A percentile compares a stretch with the other conserved stretches of the same genome.
Evolutionary conservation across 2,113 vertebrate genomes (phyloP).

Genomic region (Lepisosteus oculatus): DNA sequence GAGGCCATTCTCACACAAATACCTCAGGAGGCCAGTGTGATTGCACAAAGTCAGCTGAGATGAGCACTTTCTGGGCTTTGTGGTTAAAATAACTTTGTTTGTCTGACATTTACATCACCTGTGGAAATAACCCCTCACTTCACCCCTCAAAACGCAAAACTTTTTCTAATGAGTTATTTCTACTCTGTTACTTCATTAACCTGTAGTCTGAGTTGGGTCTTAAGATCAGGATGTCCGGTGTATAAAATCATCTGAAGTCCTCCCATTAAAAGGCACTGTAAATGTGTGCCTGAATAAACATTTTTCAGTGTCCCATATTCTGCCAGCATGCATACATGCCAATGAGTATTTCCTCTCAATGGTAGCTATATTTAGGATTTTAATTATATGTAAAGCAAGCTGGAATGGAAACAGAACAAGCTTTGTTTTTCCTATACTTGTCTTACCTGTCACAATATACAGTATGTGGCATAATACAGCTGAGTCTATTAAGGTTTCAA

Average conservation of each 20-base stretch:
- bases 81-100: neutral
- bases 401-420: conserved; percentile 11
- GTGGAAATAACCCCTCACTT: neutral
- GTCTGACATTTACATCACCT: neutral
- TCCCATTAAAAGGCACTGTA: neutral
- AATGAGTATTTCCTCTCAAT: neutral
- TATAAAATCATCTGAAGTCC: neutral
- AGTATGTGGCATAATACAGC: neutral
- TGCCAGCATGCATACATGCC: neutral
- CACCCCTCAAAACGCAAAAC: neutral
- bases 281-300: conserved; percentile 3
- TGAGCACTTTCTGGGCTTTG: neutral
- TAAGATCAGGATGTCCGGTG: neutral
- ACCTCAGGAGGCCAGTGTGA: neutral
- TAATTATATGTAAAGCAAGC: neutral
- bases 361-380: neutral
- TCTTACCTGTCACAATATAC: conserved; percentile 4
- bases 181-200: neutral
- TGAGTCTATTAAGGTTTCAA: too few species aligned
- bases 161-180: neutral
- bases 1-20: neutral
- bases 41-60: neutral
- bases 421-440: conserved; percentile 4
- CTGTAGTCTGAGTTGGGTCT: neutral
- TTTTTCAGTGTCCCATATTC: neutral